These are phyloP conservation scores for Bombyx mori DNA, from an alignment of 1,140 invertebrate genomes.

Conservation along the genomic window ASM3026992v2 NC_085130.1:3406001-3406500, in stretches of 20 bases:
- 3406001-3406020: no score
- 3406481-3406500: no score
- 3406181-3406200: not conserved
- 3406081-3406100: no score
- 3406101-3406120: no score
- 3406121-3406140: not conserved
- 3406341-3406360: constrained; percentile 6
- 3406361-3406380: not conserved
- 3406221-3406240: constrained; percentile 7
- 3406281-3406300: constrained; percentile 1
- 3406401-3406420: no score
- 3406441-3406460: no score
- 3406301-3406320: constrained; percentile 5
- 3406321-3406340: constrained; percentile 6
- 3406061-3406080: no score
- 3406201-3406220: constrained; percentile 3
- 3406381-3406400: no score
- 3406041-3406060: no score
- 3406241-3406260: constrained; percentile 6
- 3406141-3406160: not conserved
- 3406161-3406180: not conserved
- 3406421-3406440: no score
- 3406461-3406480: no score
- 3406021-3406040: no score
- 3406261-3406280: constrained; percentile 7